Percentiles rank a stretch among this genome's conserved stretches.
phyloP scores from a whole-genome alignment of 2,113 vertebrate genomes.

The Panthera tigris region DNA sequence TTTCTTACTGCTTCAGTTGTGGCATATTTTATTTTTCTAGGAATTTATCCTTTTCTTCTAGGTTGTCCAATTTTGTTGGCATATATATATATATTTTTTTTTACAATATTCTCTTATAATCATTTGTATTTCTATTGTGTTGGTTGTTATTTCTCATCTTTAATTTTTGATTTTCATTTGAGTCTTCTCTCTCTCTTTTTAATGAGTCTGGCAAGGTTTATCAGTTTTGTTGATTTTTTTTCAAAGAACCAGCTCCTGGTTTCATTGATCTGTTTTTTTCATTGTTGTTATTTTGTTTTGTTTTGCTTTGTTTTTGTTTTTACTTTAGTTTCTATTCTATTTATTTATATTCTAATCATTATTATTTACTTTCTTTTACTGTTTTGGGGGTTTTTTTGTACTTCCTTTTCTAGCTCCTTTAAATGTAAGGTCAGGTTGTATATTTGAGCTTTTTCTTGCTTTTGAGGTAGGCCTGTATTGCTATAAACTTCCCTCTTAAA shows the following conservation, averaged over 20 bases:
- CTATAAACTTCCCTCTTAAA: not conserved
- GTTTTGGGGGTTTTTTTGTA: not conserved
- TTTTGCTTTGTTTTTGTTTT: not conserved
- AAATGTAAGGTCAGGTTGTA: not conserved
- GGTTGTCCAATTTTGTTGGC: not conserved
- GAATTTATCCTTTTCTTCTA: not conserved
- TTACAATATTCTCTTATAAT: not conserved
- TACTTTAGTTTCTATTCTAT: not conserved
- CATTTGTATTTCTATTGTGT: not conserved
- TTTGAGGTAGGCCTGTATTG: not conserved
- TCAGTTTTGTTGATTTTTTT: not conserved
- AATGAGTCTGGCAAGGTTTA: not conserved
- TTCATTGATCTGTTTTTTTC: not conserved
- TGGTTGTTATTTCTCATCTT: not conserved
- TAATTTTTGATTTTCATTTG: not conserved
- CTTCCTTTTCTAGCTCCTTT: not conserved
- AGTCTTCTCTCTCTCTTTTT: not conserved
- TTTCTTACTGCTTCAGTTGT: not conserved
- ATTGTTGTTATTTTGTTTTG: not conserved
- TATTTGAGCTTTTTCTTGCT: not conserved
- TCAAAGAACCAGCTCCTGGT: not conserved
- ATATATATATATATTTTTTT: not conserved
- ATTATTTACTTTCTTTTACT: not conserved
- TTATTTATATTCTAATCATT: not conserved
- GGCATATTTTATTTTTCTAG: not conserved